These are phyloP conservation scores for Himalopsyche phryganea DNA, from an alignment of 1,140 invertebrate species.

Conservation along the genomic window DNA sequence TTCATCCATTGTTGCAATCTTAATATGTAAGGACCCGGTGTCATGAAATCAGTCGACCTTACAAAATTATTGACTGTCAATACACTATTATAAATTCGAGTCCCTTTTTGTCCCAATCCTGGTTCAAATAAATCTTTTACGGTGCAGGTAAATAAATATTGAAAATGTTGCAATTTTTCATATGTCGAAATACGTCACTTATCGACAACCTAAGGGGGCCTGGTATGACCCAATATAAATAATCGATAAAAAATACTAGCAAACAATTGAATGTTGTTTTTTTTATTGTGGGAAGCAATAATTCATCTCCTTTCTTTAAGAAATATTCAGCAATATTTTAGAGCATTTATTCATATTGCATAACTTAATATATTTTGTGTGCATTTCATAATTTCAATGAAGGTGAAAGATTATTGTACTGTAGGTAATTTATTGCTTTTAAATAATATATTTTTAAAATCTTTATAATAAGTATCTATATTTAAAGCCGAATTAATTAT, in stretches of 20 bases:
- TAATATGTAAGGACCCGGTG: background rate
- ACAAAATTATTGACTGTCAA: slow-evolving; percentile 33
- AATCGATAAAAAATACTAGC: slow-evolving; percentile 20
- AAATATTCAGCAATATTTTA: background rate
- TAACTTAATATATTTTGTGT: background rate
- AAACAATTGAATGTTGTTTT: slow-evolving; percentile 17
- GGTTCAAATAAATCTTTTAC: too few species aligned
- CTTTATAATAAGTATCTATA: too few species aligned
- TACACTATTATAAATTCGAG: slow-evolving; percentile 24
- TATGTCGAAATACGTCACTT: background rate
- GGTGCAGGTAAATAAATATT: too few species aligned
- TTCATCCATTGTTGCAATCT: background rate
- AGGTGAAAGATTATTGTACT: too few species aligned
- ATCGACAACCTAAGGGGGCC: slow-evolving; percentile 1
- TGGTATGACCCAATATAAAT: slow-evolving; percentile 14
- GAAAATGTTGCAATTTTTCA: too few species aligned
- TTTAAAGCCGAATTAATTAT: too few species aligned
- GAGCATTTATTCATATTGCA: background rate
- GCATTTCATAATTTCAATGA: background rate
- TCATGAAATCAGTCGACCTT: slow-evolving; percentile 23
- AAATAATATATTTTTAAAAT: too few species aligned
- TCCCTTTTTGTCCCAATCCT: background rate
- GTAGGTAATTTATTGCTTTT: too few species aligned
- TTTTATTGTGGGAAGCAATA: slow-evolving; percentile 21
- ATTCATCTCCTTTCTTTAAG: too few species aligned